Base-by-base conservation (phyloP, 2,888 invertebrate genomes). In the Griposia aprilina region DNA sequence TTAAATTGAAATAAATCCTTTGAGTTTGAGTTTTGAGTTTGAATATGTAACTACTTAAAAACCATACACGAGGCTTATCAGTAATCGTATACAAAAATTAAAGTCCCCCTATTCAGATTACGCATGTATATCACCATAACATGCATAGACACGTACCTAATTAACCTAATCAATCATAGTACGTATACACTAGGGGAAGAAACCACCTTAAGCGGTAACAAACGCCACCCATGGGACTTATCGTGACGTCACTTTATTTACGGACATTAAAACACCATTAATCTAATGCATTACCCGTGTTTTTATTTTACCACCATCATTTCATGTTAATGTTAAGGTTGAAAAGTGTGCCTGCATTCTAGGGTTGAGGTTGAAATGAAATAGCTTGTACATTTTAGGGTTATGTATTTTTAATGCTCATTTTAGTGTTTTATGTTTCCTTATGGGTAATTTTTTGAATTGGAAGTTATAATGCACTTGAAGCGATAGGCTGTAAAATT, bases 271-370 rank as follows among this genome's bases (percentile, higher is more conserved):
- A 93, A 87, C 81, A 84, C 93, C 93, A 94, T 94, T 93, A 93
- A 93, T 92, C 86, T 95, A 94, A 95, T 95, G 94, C 91, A 90
- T 82, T 89, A 89, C 86, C 84, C 92, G 83, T 94, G 93, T 94
- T 93, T 89, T 89, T 89, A 90, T 90, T 87, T 82, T 79, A 90
- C 80, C 76, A 82, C 87, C 90, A 88, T 90, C 87, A 90, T 86
- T 90, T 91, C 88, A 90, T 89, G 88, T 88, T 89, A 81, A 85
- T 89, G 88, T 89, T 88, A 70, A 82, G 80, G 78, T 76, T 82
- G 78, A 86, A 90, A 86, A 77, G 82, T 82, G 68, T 77, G 41
- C 10, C 10, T 82, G 84, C 80, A 83, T 85, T 82, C 69, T 68
- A 72, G 76, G 78, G 76, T 86, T 78, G 45, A 75, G 84, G 84